phyloP scores from a whole-genome alignment of 2,797 vertebrate genomes.

The Crocodylus rhombifer region DNA sequence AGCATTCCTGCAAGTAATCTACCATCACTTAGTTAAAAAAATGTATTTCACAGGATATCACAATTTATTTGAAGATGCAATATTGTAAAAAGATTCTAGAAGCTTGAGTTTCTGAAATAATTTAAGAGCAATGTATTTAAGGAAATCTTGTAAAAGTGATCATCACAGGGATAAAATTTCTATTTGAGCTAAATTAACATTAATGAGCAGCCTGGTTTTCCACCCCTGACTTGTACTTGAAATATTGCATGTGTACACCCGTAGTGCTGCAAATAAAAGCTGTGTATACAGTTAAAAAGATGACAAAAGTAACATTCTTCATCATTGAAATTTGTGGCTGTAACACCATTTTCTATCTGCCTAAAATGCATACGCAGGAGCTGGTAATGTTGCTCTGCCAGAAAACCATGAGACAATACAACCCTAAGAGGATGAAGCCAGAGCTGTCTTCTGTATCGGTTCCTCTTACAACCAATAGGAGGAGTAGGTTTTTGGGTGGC shows the following conservation, averaged over 20 bases:
- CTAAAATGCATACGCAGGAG: accelerated
- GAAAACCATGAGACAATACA: neutral
- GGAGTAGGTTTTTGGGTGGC: accelerated
- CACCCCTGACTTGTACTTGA: neutral
- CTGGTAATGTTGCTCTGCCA: neutral
- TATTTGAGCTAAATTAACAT: neutral
- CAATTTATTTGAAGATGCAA: neutral
- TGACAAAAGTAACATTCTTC: neutral
- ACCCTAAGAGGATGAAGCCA: accelerated
- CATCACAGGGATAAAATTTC: neutral
- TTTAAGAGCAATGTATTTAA: accelerated
- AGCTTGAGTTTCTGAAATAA: neutral
- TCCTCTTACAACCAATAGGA: neutral
- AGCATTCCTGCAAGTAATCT: neutral
- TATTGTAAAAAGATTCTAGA: neutral
- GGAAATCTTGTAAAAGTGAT: neutral
- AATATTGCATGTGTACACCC: neutral
- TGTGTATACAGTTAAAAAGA: neutral
- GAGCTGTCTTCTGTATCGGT: neutral
- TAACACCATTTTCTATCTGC: neutral
- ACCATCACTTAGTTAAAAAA: neutral
- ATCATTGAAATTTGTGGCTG: neutral
- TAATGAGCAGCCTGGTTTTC: neutral
- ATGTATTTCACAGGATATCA: neutral
- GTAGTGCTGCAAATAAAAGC: neutral